Evolutionary conservation across 2,888 invertebrate species (phyloP), one percentile per base, ranked within the genome.

Genomic region (Drosophila atripex): DNA sequence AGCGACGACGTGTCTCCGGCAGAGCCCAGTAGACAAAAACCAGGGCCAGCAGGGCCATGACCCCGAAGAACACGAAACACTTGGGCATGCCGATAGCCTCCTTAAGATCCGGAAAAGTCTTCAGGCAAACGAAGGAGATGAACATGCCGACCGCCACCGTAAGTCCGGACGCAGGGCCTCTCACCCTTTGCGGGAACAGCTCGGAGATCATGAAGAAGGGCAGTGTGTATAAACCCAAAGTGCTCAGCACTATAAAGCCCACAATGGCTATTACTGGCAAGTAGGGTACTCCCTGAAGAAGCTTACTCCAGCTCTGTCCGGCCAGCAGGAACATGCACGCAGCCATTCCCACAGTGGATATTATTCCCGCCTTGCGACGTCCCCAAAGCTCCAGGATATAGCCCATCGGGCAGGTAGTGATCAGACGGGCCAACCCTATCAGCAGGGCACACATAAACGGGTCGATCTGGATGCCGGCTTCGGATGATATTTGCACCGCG

Each of bases 191-290:
- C 0, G 95, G 93, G 82, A 95, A 95, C 0, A 96, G 92, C 90
- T 96, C 96, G 0, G 95, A 95, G 74, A 95, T 94, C 93, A 96
- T 94, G 30, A 95, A 94, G 94, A 95, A 96, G 0, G 95, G 95
- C 52, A 96, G 85, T 0, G 95, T 95, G 11, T 94, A 91, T 2
- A 91, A 76, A 0, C 95, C 91, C 12, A 91, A 21, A 0, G 91
- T 91, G 84, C 88, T 94, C 87, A 53, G 94, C 85, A 88, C 93
- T 92, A 73, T 93, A 86, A 76, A 91, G 8, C 87, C 60, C 2
- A 91, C 77, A 39, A 91, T 89, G 5, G 88, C 76, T 1, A 76
- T 64, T 2, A 89, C 90, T 2, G 91, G 87, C 7, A 91, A 61
- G 56, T 89, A 90, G 0, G 90, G 88, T 4, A 91, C 69, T 3